These are phyloP conservation scores for Arctocebus calabarensis DNA, from an alignment of 2,797 vertebrate species.

Conservation along the genomic window DNA sequence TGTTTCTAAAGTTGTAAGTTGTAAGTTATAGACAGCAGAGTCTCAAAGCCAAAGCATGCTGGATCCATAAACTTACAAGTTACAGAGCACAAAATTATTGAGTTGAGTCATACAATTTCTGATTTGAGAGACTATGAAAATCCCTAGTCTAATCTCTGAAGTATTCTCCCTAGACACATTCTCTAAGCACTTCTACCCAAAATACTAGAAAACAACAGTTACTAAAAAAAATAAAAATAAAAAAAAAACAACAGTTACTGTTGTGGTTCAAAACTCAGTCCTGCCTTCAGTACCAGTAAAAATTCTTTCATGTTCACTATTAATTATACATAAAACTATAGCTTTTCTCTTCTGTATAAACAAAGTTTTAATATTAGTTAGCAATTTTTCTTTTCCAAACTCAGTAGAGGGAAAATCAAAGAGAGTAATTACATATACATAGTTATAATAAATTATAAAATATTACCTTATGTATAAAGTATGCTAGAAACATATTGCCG, in stretches of 20 bases:
- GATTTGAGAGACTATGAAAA: background rate
- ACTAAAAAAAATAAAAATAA: too few species aligned
- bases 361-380: constrained; percentile 31
- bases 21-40: background rate
- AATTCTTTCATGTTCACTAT: background rate
- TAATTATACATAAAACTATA: background rate
- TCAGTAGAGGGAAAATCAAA: background rate
- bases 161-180: background rate
- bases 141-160: background rate
- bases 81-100: background rate
- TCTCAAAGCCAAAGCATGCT: background rate
- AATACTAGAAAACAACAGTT: background rate
- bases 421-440: background rate
- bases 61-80: background rate
- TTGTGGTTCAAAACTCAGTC: background rate
- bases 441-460: constrained; percentile 8
- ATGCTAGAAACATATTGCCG: background rate
- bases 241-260: background rate
- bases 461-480: background rate
- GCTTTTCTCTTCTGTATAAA: background rate
- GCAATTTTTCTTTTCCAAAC: constrained; percentile 28
- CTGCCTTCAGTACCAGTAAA: background rate
- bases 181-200: background rate
- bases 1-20: constrained; percentile 16
- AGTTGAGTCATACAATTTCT: background rate